These are phyloP conservation scores for Oenanthe melanoleuca DNA, from an alignment of 2,113 vertebrate genomes.

Conservation along the genomic window DNA sequence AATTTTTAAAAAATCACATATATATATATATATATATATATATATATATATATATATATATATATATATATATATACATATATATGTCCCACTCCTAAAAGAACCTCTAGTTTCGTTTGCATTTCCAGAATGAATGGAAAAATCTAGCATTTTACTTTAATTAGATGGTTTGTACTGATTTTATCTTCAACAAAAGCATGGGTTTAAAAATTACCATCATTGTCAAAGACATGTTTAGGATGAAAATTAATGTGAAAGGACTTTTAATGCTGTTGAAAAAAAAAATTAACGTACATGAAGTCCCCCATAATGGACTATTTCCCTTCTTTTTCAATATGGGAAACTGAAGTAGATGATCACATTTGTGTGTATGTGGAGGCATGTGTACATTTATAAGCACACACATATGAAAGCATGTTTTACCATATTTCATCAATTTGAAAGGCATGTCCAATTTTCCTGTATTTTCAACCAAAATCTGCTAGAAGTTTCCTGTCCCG, in stretches of 20 bases:
- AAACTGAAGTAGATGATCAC: neutral
- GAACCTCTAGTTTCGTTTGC: neutral
- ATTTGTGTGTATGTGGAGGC: neutral
- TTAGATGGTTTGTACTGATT: neutral
- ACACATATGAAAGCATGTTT: neutral
- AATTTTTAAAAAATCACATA: too few relatives aligned
- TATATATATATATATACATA: too few relatives aligned
- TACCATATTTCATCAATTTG: neutral
- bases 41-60: too few relatives aligned
- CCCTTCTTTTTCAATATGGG: neutral
- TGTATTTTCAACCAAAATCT: neutral
- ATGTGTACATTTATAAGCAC: neutral
- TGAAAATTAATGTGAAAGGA: neutral
- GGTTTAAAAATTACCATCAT: neutral
- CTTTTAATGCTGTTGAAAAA: neutral
- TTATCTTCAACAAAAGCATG: neutral
- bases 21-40: neutral
- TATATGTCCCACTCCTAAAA: neutral
- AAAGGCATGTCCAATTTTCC: neutral
- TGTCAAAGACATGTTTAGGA: neutral
- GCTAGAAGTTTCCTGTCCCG: rapidly evolving
- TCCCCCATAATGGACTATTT: neutral
- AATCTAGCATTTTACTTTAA: neutral
- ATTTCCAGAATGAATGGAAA: neutral
- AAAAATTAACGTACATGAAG: neutral